Conservation (phyloP, 2,797 vertebrate genomes). For the Myiotriccus ornatus region DNA sequence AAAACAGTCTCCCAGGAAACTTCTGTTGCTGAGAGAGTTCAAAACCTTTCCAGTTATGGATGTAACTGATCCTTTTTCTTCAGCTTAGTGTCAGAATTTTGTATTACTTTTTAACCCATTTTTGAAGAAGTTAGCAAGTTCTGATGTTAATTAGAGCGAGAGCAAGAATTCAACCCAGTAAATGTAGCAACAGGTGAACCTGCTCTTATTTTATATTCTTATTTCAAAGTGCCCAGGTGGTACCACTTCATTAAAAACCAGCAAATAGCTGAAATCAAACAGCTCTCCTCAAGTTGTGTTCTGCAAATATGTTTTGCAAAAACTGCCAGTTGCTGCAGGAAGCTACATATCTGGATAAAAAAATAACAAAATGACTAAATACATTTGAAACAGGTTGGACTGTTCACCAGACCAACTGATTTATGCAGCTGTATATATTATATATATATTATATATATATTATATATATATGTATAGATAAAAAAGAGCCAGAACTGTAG, state of each 20-base stretch:
- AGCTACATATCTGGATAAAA: not conserved
- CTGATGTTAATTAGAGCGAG: not conserved
- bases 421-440: not conserved
- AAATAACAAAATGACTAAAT: not conserved
- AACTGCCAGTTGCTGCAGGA: not conserved
- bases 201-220: not conserved
- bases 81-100: not conserved
- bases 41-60: not conserved
- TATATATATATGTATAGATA: not conserved
- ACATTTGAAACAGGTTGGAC: not conserved
- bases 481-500: not conserved
- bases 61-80: not conserved
- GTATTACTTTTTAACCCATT: not conserved
- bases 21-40: conserved; percentile 2
- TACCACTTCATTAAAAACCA: not conserved
- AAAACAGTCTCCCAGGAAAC: conserved; percentile 25
- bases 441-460: not conserved
- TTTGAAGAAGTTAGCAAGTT: not conserved
- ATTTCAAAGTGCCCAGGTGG: not conserved
- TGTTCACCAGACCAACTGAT: not conserved
- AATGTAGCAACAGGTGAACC: not conserved
- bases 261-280: not conserved
- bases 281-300: not conserved
- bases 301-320: not conserved
- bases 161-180: not conserved